Evolutionary conservation across 2,113 vertebrate species (phyloP).

Genomic region (Acinonyx jubatus): DNA sequence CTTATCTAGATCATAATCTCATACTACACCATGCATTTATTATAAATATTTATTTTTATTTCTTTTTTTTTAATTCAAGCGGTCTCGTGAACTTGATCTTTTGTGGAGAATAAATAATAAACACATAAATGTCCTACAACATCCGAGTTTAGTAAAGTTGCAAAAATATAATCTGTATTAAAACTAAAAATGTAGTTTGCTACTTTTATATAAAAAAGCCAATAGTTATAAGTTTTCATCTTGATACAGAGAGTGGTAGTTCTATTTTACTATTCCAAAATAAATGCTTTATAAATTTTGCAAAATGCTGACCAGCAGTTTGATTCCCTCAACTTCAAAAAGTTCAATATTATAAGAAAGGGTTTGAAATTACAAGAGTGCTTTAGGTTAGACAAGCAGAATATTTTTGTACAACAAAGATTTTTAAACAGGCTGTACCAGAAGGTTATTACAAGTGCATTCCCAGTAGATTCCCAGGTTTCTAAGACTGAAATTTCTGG

Average conservation of each 20-base stretch:
- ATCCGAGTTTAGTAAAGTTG: neutral
- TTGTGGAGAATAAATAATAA: neutral
- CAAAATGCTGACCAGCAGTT: conserved; percentile 52
- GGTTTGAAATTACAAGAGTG: conserved; percentile 21
- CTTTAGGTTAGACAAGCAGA: conserved; percentile 63
- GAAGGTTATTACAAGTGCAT: conserved; percentile 61
- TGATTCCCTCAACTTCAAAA: neutral
- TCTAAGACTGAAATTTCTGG: conserved; percentile 65
- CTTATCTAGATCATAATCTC: neutral
- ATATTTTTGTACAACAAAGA: conserved; percentile 37
- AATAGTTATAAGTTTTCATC: conserved; percentile 47
- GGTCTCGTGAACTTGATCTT: neutral
- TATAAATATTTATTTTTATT: neutral
- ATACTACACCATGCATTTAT: conserved; percentile 1
- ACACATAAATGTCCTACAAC: neutral
- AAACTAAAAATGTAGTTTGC: conserved; percentile 44
- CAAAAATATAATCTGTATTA: conserved; percentile 44
- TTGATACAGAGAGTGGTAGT: neutral
- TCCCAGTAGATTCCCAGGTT: conserved; percentile 60
- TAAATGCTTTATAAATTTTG: conserved; percentile 51
- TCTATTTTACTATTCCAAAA: conserved; percentile 58
- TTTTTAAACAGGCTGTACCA: neutral
- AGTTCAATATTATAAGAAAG: neutral
- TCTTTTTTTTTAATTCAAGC: neutral
- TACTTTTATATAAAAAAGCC: conserved; percentile 1